Percentiles rank a stretch among this genome's conserved stretches.
These are phyloP conservation scores for Drosophila lacicola DNA, from an alignment of 2,888 invertebrate genomes.

Conservation along the genomic window DNA sequence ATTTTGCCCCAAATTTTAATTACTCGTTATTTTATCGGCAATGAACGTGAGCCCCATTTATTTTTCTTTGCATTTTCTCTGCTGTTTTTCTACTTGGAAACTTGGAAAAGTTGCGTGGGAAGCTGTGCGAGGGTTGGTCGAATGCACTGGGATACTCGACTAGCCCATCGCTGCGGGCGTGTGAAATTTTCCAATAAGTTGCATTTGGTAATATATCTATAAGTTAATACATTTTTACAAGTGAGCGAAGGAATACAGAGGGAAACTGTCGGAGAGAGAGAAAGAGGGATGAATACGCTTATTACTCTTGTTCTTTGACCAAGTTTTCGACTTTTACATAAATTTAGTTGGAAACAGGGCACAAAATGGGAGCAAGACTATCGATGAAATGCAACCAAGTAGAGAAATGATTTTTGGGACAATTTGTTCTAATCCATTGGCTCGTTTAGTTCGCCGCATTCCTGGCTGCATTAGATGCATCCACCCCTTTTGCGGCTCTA, in stretches of 20 bases:
- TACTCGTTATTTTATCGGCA: slow-evolving; percentile 57
- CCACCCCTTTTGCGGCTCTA: slow-evolving; percentile 26
- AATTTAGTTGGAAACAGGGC: slow-evolving; percentile 51
- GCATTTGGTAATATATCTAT: slow-evolving; percentile 52
- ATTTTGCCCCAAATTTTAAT: slow-evolving; percentile 64
- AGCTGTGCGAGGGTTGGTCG: slow-evolving; percentile 52
- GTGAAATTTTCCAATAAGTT: slow-evolving; percentile 75
- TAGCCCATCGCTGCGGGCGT: slow-evolving; percentile 59
- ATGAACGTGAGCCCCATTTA: slow-evolving; percentile 23
- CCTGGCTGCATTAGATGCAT: slow-evolving; percentile 24
- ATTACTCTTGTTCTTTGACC: slow-evolving; percentile 10
- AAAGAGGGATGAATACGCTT: neutral
- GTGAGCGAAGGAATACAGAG: neutral
- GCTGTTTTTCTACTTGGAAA: neutral
- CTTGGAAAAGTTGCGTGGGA: slow-evolving; percentile 62
- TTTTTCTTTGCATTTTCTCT: neutral
- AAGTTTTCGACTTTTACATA: slow-evolving; percentile 40
- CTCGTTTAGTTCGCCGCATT: neutral
- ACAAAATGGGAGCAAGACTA: slow-evolving; percentile 15
- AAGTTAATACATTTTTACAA: slow-evolving; percentile 8
- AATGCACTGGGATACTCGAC: slow-evolving; percentile 13
- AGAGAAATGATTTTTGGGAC: too few species aligned
- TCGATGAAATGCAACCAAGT: too few species aligned
- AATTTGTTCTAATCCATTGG: neutral
- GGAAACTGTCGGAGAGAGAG: neutral